Percentiles rank a stretch among this genome's conserved stretches.
These are phyloP conservation scores for Pseudochirops corinnae DNA, from an alignment of 2,797 vertebrate species.

Conservation along the genomic window DNA sequence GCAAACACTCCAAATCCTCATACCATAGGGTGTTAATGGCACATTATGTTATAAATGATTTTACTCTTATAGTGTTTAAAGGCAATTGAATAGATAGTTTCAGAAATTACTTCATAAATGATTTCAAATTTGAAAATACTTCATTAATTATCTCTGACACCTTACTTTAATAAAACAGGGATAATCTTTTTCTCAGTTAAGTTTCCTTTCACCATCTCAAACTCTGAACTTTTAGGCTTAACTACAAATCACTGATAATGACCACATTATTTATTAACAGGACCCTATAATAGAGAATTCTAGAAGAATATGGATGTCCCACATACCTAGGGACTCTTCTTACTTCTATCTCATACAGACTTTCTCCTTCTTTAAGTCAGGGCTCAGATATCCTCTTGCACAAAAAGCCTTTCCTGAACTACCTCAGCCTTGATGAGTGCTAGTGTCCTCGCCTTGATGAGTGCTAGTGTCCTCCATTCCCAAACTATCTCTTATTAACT, in stretches of 20 bases:
- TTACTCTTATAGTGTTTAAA: not conserved
- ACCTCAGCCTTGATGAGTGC: not conserved
- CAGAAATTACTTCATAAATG: not conserved
- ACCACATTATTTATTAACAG: not conserved
- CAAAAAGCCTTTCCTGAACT: not conserved
- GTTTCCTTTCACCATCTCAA: not conserved
- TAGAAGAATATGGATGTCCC: not conserved
- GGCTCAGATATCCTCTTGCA: not conserved
- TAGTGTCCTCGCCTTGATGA: not conserved
- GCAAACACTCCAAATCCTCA: not conserved
- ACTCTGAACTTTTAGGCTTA: not conserved
- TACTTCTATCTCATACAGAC: not conserved
- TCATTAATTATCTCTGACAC: not conserved
- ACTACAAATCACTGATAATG: not conserved
- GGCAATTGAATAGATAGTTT: not conserved
- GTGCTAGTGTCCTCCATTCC: accelerated
- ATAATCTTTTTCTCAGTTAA: not conserved
- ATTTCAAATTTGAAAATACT: not conserved
- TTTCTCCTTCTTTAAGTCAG: not conserved
- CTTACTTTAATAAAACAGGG: not conserved
- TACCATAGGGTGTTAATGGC: not conserved
- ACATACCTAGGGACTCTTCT: not conserved
- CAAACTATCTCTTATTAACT: not conserved
- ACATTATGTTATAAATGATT: not conserved
- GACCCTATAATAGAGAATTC: not conserved